These are phyloP conservation scores for Sebastes vulpes DNA, from an alignment of 2,797 vertebrate species.

Conservation along the genomic window DNA sequence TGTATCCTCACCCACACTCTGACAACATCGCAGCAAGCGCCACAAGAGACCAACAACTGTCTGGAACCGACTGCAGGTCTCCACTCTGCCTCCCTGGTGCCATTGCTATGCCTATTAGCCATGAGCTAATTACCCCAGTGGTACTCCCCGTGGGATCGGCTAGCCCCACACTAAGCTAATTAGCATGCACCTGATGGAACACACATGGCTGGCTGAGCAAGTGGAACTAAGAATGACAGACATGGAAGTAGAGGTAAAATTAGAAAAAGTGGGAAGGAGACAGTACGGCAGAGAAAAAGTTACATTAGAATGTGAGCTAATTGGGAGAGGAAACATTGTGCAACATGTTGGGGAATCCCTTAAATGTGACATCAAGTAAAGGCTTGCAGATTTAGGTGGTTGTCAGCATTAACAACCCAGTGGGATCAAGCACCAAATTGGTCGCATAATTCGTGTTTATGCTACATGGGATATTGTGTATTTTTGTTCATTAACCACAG, in stretches of 20 bases:
- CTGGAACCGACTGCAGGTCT: constrained; percentile 37
- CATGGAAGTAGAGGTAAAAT: not conserved
- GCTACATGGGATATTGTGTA: not conserved
- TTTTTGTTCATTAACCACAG: constrained; percentile 3
- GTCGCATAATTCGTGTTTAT: not conserved
- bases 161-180: constrained; percentile 54
- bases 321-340: not conserved
- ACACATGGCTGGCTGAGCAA: not conserved
- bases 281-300: not conserved
- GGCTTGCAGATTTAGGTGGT: not conserved
- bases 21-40: not conserved
- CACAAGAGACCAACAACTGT: constrained; percentile 24
- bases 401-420: not conserved
- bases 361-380: not conserved
- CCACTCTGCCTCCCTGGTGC: constrained; percentile 23
- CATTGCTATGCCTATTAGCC: constrained; percentile 50
- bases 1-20: not conserved
- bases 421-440: not conserved
- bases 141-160: constrained; percentile 33
- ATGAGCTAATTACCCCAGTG: constrained; percentile 44
- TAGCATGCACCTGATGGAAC: constrained; percentile 45
- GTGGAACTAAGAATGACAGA: constrained; percentile 8
- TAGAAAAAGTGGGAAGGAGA: not conserved
- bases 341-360: not conserved
- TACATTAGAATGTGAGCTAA: constrained; percentile 2